Percentiles rank a stretch among this genome's conserved stretches.
phyloP scores from a whole-genome alignment of 2,113 vertebrate genomes.

The Phoenicopterus ruber region DNA sequence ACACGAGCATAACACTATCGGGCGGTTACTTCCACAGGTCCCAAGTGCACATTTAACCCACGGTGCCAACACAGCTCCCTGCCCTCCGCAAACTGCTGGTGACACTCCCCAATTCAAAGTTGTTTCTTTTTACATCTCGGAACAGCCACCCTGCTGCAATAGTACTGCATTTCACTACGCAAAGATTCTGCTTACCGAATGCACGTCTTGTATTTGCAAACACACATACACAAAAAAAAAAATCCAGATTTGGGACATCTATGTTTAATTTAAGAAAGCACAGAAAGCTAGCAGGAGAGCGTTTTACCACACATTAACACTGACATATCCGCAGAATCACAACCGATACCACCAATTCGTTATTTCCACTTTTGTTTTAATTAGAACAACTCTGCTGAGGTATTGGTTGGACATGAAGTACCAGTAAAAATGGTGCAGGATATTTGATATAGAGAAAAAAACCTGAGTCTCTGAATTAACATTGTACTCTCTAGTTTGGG shows the following conservation, averaged over 20 bases:
- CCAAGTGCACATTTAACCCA: constrained; percentile 4
- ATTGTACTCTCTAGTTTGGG: not conserved
- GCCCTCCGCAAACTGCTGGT: not conserved
- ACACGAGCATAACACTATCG: rapidly evolving
- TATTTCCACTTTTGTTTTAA: constrained; percentile 48
- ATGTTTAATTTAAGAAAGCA: not conserved
- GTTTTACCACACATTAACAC: not conserved
- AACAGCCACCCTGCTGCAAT: not conserved
- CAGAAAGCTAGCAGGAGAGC: not conserved
- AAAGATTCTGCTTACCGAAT: not conserved
- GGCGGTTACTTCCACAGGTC: not conserved
- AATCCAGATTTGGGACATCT: not conserved
- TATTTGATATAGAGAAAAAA: not conserved
- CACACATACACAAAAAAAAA: not conserved
- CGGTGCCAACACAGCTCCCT: not conserved
- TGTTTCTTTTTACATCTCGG: not conserved
- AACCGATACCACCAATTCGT: constrained; percentile 5
- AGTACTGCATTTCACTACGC: not conserved
- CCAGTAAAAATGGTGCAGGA: not conserved
- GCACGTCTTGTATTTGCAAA: not conserved
- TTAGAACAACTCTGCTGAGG: constrained; percentile 1
- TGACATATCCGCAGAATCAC: not conserved
- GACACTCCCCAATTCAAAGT: not conserved
- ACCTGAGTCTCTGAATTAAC: not conserved
- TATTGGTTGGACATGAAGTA: not conserved